A percentile compares a stretch with the other conserved stretches of the same genome.
phyloP scores from a whole-genome alignment of 2,888 invertebrate species.

The Yponomeuta plumbellus region DNA sequence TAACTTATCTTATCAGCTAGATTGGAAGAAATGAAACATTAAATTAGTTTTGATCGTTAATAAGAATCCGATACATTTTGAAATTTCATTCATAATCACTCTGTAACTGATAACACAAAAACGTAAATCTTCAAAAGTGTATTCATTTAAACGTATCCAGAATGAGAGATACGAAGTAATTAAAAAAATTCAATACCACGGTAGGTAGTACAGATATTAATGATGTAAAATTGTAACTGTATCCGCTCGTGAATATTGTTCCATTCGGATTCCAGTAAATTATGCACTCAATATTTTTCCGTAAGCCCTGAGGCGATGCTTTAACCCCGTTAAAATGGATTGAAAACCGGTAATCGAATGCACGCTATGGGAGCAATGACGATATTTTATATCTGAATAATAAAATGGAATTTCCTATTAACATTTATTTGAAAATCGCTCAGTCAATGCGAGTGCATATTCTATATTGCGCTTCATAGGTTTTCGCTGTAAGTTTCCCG shows the following conservation, averaged over 20 bases:
- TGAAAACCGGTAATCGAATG: constrained; percentile 74
- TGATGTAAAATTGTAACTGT: not conserved
- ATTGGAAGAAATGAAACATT: too few species aligned
- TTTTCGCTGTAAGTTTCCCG: constrained; percentile 3
- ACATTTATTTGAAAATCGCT: constrained; percentile 14
- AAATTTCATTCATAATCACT: too few species aligned
- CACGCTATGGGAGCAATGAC: constrained; percentile 65
- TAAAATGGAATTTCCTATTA: constrained; percentile 43
- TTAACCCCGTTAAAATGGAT: constrained; percentile 66
- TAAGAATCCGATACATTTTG: too few species aligned
- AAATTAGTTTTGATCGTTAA: too few species aligned
- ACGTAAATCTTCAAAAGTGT: too few species aligned
- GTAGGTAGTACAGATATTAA: not conserved
- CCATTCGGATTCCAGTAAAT: not conserved
- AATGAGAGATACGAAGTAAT: too few species aligned
- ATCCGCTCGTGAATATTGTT: not conserved
- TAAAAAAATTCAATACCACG: not conserved
- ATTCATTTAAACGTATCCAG: too few species aligned
- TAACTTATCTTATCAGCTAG: too few species aligned
- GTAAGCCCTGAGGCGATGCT: constrained; percentile 56
- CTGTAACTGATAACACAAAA: too few species aligned
- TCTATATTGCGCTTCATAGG: not conserved
- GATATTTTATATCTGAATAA: constrained; percentile 74
- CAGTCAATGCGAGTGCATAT: not conserved
- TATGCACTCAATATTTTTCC: not conserved